Evolutionary conservation across 2,797 vertebrate species (phyloP), one percentile per base, ranked within the genome.

Genomic region (Microcaecilia unicolor): DNA sequence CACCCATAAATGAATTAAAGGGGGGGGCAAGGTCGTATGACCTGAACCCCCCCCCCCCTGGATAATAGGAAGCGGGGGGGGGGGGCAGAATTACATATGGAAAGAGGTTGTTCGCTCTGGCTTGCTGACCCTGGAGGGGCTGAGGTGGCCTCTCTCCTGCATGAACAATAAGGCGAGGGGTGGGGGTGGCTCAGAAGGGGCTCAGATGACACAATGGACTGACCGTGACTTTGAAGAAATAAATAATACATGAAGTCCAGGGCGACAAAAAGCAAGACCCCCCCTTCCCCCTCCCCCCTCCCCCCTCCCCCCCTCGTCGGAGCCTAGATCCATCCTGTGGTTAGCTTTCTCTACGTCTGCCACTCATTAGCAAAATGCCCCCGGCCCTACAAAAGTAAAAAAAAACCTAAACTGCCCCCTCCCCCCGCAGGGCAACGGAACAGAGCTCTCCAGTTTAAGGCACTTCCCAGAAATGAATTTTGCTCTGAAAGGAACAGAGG

Each of bases 161-260:
- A 44, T 56, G 62, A 67, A 76, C 80, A 75, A 60, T 62, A 56
- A 63, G 64, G 58, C 46, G 37, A 42, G 58, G 66, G 60, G 38
- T 31, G 60, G 67, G n/a, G 52, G 41, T 62, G 60, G 67, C 61
- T 35, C 51, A 29, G 32, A 69, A 51, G 58, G 68, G 60, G 49
- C 59, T 52, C 61, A 51, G 64, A 38, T 61, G 71, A 49, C 72
- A 62, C 78, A 77, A 74, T 71, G 58, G 70, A 67, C 58, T 71
- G 76, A 46, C 80, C 71, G 52, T 72, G 79, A 74, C 80, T 81
- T 71, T 50, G 60, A 78, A 43, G 63, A 67, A 57, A 84, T 84
- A 78, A 82, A 84, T 84, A 78, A 84, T 84, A 81, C 74, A 80
- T 78, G 81, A 27, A 65, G 54, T 44, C 72, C 63, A 40, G 37